phyloP scores from a whole-genome alignment of 2,113 vertebrate species.

The Myxocyprinus asiaticus region DNA sequence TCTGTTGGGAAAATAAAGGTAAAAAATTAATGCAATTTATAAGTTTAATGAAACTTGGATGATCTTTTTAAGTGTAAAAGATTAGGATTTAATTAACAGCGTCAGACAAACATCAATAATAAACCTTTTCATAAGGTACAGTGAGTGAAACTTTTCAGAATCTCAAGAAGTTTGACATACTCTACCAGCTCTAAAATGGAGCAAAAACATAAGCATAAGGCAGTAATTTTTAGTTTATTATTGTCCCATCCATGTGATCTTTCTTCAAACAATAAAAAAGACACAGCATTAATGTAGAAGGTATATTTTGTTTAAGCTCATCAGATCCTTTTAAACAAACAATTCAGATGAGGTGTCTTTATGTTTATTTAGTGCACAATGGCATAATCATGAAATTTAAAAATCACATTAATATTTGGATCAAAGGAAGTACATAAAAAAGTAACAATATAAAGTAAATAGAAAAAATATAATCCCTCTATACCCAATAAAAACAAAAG shows the following conservation, averaged over 20 bases:
- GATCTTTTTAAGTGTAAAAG: too few relatives aligned
- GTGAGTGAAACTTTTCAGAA: too few relatives aligned
- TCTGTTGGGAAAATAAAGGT: too few relatives aligned
- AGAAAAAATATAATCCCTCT: constrained; percentile 18
- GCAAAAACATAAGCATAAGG: background rate
- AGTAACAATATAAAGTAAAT: constrained; percentile 22
- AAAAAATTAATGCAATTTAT: too few relatives aligned
- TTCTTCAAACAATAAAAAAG: constrained; percentile 22
- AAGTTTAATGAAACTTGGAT: too few relatives aligned
- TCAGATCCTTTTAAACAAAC: constrained; percentile 1
- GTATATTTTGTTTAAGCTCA: background rate
- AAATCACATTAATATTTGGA: background rate
- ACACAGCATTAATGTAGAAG: constrained; percentile 31
- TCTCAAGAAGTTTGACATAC: too few relatives aligned
- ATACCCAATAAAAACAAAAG: constrained; percentile 31
- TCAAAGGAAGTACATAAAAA: background rate
- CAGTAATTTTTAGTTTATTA: background rate
- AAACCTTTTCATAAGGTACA: too few relatives aligned
- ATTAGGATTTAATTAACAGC: too few relatives aligned
- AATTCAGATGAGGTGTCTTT: constrained; percentile 18
- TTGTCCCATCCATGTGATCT: background rate
- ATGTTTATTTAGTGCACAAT: constrained; percentile 24
- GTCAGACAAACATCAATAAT: too few relatives aligned
- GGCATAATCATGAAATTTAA: background rate
- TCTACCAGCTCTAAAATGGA: background rate